These are phyloP conservation scores for Pyrocoelia pectoralis DNA, from an alignment of 2,888 invertebrate species.

Conservation along the genomic window DNA sequence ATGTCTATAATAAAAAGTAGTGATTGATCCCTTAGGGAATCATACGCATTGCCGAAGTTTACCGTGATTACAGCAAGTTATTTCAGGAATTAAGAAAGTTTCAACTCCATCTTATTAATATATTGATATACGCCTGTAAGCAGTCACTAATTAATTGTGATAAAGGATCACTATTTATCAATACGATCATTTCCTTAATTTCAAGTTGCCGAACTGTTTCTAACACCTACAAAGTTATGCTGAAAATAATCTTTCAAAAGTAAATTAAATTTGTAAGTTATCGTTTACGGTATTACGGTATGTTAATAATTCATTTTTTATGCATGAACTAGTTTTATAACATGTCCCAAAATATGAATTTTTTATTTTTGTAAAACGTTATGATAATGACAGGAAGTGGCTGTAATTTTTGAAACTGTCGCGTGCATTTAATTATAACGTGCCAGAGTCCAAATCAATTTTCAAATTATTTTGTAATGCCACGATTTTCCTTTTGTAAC, in stretches of 20 bases:
- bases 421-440: background rate
- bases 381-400: slow-evolving; percentile 20
- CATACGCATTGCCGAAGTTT: slow-evolving; percentile 18
- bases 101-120: background rate
- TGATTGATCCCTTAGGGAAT: slow-evolving; percentile 32
- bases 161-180: background rate
- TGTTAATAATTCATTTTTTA: slow-evolving; percentile 11
- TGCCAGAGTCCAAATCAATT: background rate
- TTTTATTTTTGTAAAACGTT: slow-evolving; percentile 13
- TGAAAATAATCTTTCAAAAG: background rate
- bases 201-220: background rate
- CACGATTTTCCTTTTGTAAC: slow-evolving; percentile 2
- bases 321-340: slow-evolving; percentile 19
- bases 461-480: slow-evolving; percentile 19
- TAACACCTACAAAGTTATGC: background rate
- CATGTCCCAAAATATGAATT: slow-evolving; percentile 17
- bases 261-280: background rate
- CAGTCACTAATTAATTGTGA: background rate
- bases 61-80: slow-evolving; percentile 9
- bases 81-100: background rate
- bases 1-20: slow-evolving; percentile 28
- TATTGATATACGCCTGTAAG: background rate
- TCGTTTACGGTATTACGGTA: background rate
- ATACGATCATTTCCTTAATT: background rate
- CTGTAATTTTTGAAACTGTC: slow-evolving; percentile 2